Evolutionary conservation across 2,888 invertebrate species (phyloP), one percentile per base, ranked within the genome.

Genomic region (Oxyscelio sp.): DNA sequence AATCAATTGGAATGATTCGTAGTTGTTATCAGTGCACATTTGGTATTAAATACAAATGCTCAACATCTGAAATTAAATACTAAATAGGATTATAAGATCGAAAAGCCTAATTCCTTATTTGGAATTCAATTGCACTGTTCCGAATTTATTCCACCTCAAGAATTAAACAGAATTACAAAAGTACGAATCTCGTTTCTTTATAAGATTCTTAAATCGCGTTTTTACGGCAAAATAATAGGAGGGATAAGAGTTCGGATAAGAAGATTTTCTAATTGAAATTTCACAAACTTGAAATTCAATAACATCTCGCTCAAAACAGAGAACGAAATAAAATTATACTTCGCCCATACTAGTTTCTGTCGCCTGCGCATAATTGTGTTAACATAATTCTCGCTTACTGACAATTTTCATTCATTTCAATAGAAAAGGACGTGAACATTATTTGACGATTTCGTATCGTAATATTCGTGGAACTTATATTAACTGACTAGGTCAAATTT

Each of bases 71-170:
- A 48, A 15, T 27, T 38, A 52, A 38, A 52, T 52, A 52, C 52
- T 66, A 22, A 66, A 31, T 52, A 15, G 31, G 31, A 19, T 63
- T 31, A 15, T 13, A 22, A 21, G 15, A 2, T 3, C 45, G 9
- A 13, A 11, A 6, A 45, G 11, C n/a, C 21, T 22, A 50, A 34
- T 50, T 65, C 34, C 65, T 65, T 65, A 50, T 50, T 50, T 52
- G 24, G 61, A 31, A 61, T 61, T 48, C 52, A 43, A 38, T 48
- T 54, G 63, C 17, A 15, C 21, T 22, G 22, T 58, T 43, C 31
- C 63, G 66, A 71, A 71, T 63, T 63, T 71, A 63, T 59, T 79
- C 48, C 71, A 31, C n/a, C 24, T n/a, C 19, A 50, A 50, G 31
- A 58, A 65, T 79, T 65, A 56, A 48, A 17, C 66, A 38, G 50